These are phyloP conservation scores for Meiosimyza decipiens DNA, from an alignment of 2,888 invertebrate species.

Conservation along the genomic window DNA sequence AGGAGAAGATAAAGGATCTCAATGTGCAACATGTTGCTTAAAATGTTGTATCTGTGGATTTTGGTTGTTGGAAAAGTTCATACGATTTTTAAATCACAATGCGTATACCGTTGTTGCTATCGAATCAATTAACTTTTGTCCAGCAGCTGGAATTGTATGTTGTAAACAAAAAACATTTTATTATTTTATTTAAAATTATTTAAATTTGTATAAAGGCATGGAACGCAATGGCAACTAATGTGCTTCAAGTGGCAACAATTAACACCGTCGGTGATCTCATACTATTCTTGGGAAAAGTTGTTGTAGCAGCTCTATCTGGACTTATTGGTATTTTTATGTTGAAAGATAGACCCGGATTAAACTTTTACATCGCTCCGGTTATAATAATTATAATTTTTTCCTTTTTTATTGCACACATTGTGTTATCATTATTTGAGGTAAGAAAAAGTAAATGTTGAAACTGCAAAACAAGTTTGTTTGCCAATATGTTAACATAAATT, in stretches of 20 bases:
- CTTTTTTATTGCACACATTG: conserved; percentile 93
- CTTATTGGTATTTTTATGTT: conserved; percentile 81
- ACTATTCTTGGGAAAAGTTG: conserved; percentile 83
- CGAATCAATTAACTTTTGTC: conserved; percentile 90
- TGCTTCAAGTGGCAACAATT: conserved; percentile 88
- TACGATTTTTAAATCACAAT: conserved; percentile 92
- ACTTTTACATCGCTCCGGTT: conserved; percentile 88
- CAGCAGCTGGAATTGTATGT: conserved; percentile 87
- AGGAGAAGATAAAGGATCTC: conserved; percentile 77
- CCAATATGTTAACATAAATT: background rate
- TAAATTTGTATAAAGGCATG: conserved; percentile 76
- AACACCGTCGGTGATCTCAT: conserved; percentile 95
- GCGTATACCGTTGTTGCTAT: conserved; percentile 95
- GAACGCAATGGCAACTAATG: conserved; percentile 83
- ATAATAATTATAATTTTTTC: conserved; percentile 85
- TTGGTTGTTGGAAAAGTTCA: conserved; percentile 90
- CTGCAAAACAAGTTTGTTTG: background rate
- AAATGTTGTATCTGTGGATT: conserved; percentile 91
- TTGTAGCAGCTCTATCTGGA: conserved; percentile 86
- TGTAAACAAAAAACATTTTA: conserved; percentile 21
- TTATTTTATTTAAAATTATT: conserved; percentile 2
- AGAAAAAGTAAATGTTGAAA: background rate
- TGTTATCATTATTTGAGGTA: conserved; percentile 93
- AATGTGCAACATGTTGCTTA: conserved; percentile 79
- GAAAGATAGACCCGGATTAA: conserved; percentile 77